Percentiles rank a stretch among this genome's conserved stretches.
phyloP scores from a whole-genome alignment of 2,888 invertebrate genomes.

The Pheosia gnoma region DNA sequence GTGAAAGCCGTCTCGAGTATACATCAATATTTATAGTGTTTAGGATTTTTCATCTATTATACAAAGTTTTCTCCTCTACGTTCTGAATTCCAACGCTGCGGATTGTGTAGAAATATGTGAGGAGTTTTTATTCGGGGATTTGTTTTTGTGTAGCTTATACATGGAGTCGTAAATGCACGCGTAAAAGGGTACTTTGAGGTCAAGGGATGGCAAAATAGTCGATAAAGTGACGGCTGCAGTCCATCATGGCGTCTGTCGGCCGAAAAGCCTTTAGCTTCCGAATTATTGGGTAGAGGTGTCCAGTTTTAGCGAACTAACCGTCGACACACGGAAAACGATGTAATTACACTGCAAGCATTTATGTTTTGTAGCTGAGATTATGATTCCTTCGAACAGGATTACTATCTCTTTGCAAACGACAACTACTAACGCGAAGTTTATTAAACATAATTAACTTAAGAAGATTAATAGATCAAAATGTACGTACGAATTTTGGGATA shows the following conservation, averaged over 20 bases:
- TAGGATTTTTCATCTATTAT: slow-evolving; percentile 40
- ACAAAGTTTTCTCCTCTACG: slow-evolving; percentile 33
- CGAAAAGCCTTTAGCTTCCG: slow-evolving; percentile 43
- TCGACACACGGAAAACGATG: neutral
- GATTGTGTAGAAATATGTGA: slow-evolving; percentile 27
- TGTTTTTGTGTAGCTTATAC: slow-evolving; percentile 30
- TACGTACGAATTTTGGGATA: no score
- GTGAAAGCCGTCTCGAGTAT: slow-evolving; percentile 42
- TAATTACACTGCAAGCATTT: neutral
- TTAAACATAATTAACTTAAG: neutral
- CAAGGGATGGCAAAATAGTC: slow-evolving; percentile 53
- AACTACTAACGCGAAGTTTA: neutral
- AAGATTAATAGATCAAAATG: no score
- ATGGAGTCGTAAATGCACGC: slow-evolving; percentile 1
- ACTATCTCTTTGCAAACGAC: neutral
- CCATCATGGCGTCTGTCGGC: slow-evolving; percentile 55
- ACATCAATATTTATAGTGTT: slow-evolving; percentile 47
- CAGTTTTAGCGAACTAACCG: slow-evolving; percentile 46
- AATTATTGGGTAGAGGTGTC: slow-evolving; percentile 60
- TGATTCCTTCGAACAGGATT: neutral
- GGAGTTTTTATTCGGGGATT: slow-evolving; percentile 34
- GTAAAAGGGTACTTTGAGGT: slow-evolving; percentile 37
- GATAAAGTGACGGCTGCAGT: slow-evolving; percentile 60
- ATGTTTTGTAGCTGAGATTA: slow-evolving; percentile 2
- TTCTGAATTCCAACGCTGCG: slow-evolving; percentile 32